phyloP scores from a whole-genome alignment of 2,888 invertebrate genomes.

The Apotomis betuletana region DNA sequence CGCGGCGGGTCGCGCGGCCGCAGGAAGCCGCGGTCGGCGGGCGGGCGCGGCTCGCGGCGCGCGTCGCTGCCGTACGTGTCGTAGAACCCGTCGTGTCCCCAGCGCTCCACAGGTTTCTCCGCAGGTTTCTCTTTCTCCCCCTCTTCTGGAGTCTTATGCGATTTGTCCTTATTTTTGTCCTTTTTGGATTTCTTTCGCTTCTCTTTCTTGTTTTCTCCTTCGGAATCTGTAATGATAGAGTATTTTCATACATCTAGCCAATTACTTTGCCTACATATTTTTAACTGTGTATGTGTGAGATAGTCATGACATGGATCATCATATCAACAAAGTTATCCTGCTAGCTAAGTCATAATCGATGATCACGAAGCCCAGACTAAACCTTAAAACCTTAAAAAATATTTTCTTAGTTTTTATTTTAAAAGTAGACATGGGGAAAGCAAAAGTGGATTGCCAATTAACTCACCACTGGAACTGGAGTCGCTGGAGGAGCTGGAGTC shows the following conservation, averaged over 20 bases:
- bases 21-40: slow-evolving; percentile 51
- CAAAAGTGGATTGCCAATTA: neutral
- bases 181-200: slow-evolving; percentile 63
- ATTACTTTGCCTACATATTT: too few species aligned
- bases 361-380: too few species aligned
- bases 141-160: slow-evolving; percentile 55
- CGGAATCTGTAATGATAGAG: slow-evolving; percentile 58
- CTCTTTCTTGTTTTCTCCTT: slow-evolving; percentile 56
- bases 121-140: slow-evolving; percentile 51
- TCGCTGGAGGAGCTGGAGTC: slow-evolving; percentile 62
- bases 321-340: too few species aligned
- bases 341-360: too few species aligned
- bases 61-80: slow-evolving; percentile 75
- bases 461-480: slow-evolving; percentile 69
- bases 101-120: slow-evolving; percentile 57
- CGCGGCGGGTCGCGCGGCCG: slow-evolving; percentile 52
- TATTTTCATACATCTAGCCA: too few species aligned
- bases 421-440: neutral
- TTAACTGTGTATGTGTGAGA: too few species aligned
- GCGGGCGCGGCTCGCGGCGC: slow-evolving; percentile 54
- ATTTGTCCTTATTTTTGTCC: slow-evolving; percentile 54
- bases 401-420: neutral
- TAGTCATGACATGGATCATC: slow-evolving; percentile 29
- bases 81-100: slow-evolving; percentile 78
- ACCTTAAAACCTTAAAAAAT: neutral